Evolutionary conservation across 2,113 vertebrate genomes (phyloP).

Genomic region (Lepus americanus): DNA sequence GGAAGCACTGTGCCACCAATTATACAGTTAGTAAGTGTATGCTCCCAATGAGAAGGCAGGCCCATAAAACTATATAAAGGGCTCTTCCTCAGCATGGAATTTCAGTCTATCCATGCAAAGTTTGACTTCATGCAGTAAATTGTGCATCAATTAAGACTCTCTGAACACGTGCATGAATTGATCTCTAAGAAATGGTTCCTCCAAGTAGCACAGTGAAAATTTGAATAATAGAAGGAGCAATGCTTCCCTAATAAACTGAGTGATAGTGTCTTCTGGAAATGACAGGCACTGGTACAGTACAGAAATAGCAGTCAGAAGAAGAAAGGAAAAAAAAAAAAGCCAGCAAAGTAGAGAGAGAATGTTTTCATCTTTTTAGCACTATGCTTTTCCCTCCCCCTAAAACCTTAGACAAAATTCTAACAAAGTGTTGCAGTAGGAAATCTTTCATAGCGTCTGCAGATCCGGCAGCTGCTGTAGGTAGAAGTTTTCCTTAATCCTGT

Average conservation of each 20-base stretch:
- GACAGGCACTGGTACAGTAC: conserved; percentile 45
- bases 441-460: conserved; percentile 61
- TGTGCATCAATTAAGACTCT: conserved; percentile 83
- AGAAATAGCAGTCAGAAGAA: conserved; percentile 56
- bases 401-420: conserved; percentile 74
- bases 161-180: conserved; percentile 67
- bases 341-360: background rate
- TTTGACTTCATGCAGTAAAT: conserved; percentile 80
- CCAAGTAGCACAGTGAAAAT: conserved; percentile 79
- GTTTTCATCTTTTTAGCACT: conserved; percentile 71
- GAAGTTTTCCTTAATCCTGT: conserved; percentile 73
- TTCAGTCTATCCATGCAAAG: conserved; percentile 77
- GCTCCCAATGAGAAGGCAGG: conserved; percentile 84
- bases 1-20: conserved; percentile 92
- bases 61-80: conserved; percentile 84
- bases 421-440: conserved; percentile 71
- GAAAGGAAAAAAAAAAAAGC: conserved; percentile 19
- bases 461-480: background rate
- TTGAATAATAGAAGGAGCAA: conserved; percentile 59
- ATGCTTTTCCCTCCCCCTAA: conserved; percentile 28
- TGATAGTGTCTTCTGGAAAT: conserved; percentile 68
- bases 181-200: conserved; percentile 73
- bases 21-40: conserved; percentile 89
- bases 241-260: conserved; percentile 75
- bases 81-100: conserved; percentile 75